phyloP scores from a whole-genome alignment of 2,113 vertebrate genomes.

The Leptobrachium leishanense region DNA sequence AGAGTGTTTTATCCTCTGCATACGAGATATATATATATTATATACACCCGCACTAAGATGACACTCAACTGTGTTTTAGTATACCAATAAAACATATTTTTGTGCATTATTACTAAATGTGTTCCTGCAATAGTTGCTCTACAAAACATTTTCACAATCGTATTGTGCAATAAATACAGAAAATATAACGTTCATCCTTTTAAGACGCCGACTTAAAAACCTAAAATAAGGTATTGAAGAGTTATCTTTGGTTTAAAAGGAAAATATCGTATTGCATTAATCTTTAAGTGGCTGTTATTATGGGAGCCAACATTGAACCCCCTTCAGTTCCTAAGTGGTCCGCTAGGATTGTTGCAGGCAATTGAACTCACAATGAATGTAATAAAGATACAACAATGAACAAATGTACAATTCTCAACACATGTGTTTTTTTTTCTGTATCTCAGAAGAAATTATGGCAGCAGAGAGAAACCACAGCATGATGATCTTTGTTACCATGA shows the following conservation, averaged over 20 bases:
- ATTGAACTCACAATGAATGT: conserved; percentile 38
- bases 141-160: too few relatives aligned
- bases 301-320: conserved; percentile 13
- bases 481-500: conserved; percentile 84
- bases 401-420: conserved; percentile 41
- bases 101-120: too few relatives aligned
- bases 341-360: background rate
- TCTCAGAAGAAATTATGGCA: conserved; percentile 39
- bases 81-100: too few relatives aligned
- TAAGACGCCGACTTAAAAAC: background rate
- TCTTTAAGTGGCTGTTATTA: background rate
- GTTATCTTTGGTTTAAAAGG: conserved; percentile 20
- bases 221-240: conserved; percentile 25
- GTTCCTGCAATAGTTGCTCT: too few relatives aligned
- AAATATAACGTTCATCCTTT: too few relatives aligned
- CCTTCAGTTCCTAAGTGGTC: conserved; percentile 16
- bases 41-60: too few relatives aligned
- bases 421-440: conserved; percentile 16
- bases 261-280: conserved; percentile 36
- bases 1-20: too few relatives aligned
- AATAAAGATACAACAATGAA: conserved; percentile 45
- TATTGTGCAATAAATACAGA: too few relatives aligned
- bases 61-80: too few relatives aligned
- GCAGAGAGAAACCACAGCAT: conserved; percentile 65
- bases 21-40: too few relatives aligned